phyloP scores from a whole-genome alignment of 2,113 vertebrate genomes.

The Charadrius vociferus region DNA sequence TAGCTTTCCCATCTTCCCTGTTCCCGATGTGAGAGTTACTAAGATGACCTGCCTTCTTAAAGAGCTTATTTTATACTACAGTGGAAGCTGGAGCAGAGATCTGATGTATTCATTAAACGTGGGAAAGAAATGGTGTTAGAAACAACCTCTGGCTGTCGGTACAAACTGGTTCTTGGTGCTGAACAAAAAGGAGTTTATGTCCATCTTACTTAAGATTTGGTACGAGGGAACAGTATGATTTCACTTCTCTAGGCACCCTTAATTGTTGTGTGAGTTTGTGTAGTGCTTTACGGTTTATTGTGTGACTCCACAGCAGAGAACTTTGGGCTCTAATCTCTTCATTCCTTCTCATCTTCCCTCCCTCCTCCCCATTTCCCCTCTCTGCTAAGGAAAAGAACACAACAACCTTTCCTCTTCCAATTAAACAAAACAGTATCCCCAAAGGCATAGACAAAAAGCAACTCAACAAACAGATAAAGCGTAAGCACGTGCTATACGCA shows the following conservation, averaged over 20 bases:
- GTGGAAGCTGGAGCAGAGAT: not conserved
- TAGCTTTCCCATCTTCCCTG: not conserved
- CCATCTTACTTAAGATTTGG: not conserved
- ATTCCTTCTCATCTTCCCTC: not conserved
- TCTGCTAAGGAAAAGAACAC: not conserved
- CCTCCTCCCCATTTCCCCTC: not conserved
- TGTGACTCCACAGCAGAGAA: not conserved
- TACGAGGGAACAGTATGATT: not conserved
- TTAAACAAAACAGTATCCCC: not conserved
- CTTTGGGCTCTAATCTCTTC: not conserved
- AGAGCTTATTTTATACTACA: not conserved
- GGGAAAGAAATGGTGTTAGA: not conserved
- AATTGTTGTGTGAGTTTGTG: not conserved
- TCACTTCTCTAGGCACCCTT: not conserved
- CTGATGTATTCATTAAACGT: not conserved
- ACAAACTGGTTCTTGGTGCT: not conserved
- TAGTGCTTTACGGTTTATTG: not conserved
- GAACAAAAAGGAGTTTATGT: not conserved
- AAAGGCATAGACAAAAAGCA: not conserved
- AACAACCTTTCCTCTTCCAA: not conserved
- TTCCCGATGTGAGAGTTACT: not conserved
- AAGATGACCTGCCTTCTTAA: not conserved
- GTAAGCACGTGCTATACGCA: not conserved
- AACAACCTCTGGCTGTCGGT: not conserved
- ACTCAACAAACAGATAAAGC: not conserved